phyloP scores from a whole-genome alignment of 2,113 vertebrate species.

The Limanda limanda region DNA sequence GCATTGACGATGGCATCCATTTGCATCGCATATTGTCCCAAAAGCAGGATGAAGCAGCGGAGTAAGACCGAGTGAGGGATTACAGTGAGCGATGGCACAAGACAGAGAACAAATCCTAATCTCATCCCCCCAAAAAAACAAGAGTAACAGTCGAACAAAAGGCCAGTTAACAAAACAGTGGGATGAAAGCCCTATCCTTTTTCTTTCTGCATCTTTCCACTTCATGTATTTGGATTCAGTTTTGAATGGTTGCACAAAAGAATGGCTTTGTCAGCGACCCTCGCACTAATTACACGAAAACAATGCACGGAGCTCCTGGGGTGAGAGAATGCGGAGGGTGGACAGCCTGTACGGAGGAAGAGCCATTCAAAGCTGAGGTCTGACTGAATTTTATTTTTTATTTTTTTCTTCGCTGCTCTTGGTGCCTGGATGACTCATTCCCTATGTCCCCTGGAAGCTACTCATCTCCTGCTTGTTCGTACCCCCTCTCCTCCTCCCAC shows the following conservation, averaged over 20 bases:
- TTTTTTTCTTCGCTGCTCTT: neutral
- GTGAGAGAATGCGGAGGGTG: slow-evolving; percentile 15
- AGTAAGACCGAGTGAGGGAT: slow-evolving; percentile 31
- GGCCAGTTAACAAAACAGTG: slow-evolving; percentile 22
- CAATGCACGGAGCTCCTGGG: slow-evolving; percentile 9
- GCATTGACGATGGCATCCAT: slow-evolving; percentile 27
- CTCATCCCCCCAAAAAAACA: slow-evolving; percentile 16
- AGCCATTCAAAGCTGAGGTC: slow-evolving; percentile 25
- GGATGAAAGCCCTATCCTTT: slow-evolving; percentile 24
- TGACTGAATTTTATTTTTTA: neutral
- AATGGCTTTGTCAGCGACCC: slow-evolving; percentile 50
- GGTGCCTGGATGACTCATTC: slow-evolving; percentile 56
- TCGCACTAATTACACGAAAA: slow-evolving; percentile 62
- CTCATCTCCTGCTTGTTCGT: slow-evolving; percentile 20
- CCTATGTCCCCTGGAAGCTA: slow-evolving; percentile 24
- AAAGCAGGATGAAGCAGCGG: slow-evolving; percentile 17
- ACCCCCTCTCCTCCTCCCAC: slow-evolving; percentile 27
- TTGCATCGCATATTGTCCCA: slow-evolving; percentile 40
- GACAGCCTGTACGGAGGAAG: slow-evolving; percentile 29
- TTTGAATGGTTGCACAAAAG: slow-evolving; percentile 44
- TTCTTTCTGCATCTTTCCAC: slow-evolving; percentile 32
- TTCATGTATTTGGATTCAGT: slow-evolving; percentile 31
- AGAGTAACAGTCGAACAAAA: slow-evolving; percentile 43
- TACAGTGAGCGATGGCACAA: slow-evolving; percentile 30
- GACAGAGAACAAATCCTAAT: slow-evolving; percentile 42